A percentile compares a stretch with the other conserved stretches of the same genome.
Conservation (phyloP, 2,113 vertebrate genomes). For the Phyllostomus discolor region DNA sequence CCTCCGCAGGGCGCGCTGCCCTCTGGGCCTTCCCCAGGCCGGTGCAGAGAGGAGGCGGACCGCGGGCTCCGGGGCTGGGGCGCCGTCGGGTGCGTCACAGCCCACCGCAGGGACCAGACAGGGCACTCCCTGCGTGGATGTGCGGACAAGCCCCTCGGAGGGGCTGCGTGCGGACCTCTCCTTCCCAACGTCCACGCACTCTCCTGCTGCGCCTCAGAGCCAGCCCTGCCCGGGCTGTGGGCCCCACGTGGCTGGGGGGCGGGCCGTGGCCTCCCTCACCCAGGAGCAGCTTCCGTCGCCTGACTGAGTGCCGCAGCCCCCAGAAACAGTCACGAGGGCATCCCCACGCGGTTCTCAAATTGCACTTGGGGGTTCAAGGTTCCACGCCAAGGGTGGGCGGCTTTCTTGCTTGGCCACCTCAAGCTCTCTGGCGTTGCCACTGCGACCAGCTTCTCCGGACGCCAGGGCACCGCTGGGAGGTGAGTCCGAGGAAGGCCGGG, state of each 20-base stretch:
- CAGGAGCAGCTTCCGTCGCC: not conserved
- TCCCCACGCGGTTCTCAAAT: not conserved
- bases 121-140: too few species aligned
- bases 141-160: not conserved
- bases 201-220: not conserved
- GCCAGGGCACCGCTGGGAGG: conserved; percentile 67
- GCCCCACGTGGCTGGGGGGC: not conserved
- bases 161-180: rapidly evolving
- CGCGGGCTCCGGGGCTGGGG: rapidly evolving
- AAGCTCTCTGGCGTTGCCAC: conserved; percentile 56
- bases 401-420: conserved; percentile 44
- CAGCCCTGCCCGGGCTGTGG: rapidly evolving
- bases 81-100: not conserved
- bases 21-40: too few species aligned
- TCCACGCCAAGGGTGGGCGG: conserved; percentile 52
- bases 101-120: not conserved
- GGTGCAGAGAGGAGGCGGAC: rapidly evolving
- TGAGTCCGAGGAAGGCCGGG: conserved; percentile 62
- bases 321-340: not conserved
- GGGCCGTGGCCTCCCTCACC: not conserved
- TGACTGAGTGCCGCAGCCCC: rapidly evolving
- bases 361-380: conserved; percentile 54
- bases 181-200: not conserved
- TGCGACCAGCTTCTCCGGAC: conserved; percentile 45
- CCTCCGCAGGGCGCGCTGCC: not conserved